Percentiles rank a stretch among this genome's conserved stretches.
Evolutionary conservation across 2,888 invertebrate genomes (phyloP).

Genomic region (Nomada goodeniana): DNA sequence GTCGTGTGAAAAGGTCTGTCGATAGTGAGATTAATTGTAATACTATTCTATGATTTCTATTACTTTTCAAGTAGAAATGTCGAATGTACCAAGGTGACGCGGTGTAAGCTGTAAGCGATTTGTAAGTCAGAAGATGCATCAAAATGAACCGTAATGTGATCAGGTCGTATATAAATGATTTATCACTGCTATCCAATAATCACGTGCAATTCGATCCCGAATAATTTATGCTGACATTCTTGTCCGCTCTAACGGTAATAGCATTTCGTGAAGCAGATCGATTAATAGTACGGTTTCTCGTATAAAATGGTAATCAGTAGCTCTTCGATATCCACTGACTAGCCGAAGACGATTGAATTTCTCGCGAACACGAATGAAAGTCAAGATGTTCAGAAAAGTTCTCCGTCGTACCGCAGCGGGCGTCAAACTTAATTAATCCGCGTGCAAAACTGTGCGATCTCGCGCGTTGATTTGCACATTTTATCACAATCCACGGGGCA

Average conservation of each 20-base stretch:
- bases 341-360: slow-evolving; percentile 23
- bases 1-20: too few species aligned
- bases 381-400: too few species aligned
- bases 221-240: slow-evolving; percentile 14
- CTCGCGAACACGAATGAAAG: slow-evolving; percentile 2
- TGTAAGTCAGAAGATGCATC: neutral
- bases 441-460: too few species aligned
- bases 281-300: slow-evolving; percentile 39
- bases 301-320: slow-evolving; percentile 25
- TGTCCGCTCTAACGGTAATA: neutral
- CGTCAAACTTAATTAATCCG: too few species aligned
- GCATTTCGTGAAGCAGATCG: slow-evolving; percentile 8
- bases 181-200: neutral
- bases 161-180: neutral
- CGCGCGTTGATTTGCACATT: too few species aligned
- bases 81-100: too few species aligned
- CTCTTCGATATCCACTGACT: slow-evolving; percentile 41
- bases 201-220: neutral
- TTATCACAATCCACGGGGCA: too few species aligned
- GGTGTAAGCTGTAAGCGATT: too few species aligned
- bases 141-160: neutral
- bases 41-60: too few species aligned
- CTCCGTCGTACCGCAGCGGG: too few species aligned
- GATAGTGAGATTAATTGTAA: too few species aligned
- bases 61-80: too few species aligned